phyloP scores from a whole-genome alignment of 2,888 invertebrate genomes.

The Lasiommata megera region DNA sequence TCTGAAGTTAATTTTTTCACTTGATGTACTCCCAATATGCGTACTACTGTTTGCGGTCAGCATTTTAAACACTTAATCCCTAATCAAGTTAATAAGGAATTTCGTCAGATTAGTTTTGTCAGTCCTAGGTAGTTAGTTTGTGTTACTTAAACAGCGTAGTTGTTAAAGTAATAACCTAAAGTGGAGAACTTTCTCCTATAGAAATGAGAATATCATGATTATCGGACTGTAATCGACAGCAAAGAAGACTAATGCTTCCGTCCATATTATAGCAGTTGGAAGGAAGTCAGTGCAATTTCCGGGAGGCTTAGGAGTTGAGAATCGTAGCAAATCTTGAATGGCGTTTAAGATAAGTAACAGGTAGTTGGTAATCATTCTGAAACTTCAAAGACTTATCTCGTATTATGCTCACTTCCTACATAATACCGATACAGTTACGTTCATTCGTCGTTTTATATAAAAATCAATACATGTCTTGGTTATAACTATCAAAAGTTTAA shows the following conservation, averaged over 20 bases:
- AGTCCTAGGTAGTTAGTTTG: no score
- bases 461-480: no score
- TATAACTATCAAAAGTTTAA: no score
- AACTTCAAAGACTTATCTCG: neutral
- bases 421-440: neutral
- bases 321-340: constrained; percentile 25
- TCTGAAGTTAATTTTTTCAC: no score
- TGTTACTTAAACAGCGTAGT: no score
- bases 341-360: constrained; percentile 25
- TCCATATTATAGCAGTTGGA: constrained; percentile 41
- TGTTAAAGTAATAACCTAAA: no score
- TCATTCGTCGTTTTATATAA: neutral
- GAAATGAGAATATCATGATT: constrained; percentile 63
- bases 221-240: constrained; percentile 64
- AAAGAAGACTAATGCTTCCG: constrained; percentile 59
- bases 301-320: constrained; percentile 36
- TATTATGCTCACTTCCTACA: neutral
- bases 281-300: constrained; percentile 52
- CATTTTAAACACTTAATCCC: no score
- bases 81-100: no score
- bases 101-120: no score
- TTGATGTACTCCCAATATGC: no score
- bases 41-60: no score
- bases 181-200: constrained; percentile 60
- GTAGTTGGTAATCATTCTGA: constrained; percentile 7